Evolutionary conservation across 2,888 invertebrate species (phyloP).

Genomic region (Cephonodes hylas): DNA sequence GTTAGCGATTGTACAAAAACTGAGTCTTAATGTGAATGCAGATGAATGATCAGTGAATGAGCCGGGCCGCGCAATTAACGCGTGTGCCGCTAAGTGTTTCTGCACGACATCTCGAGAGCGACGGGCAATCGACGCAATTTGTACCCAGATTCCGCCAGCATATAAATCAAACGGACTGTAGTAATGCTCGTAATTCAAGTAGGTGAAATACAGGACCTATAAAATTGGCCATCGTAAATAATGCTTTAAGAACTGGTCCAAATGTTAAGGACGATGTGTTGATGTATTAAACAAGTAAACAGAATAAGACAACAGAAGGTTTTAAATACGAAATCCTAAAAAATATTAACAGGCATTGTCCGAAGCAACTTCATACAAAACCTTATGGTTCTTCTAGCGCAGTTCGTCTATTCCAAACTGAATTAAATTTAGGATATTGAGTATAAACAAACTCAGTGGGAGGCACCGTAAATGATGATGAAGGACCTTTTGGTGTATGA

Average conservation of each 20-base stretch:
- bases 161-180: constrained; percentile 11
- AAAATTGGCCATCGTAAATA: not conserved
- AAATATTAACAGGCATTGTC: no score
- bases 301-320: no score
- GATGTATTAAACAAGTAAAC: not conserved
- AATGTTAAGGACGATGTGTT: not conserved
- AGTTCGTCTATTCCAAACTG: no score
- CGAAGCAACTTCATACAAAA: no score
- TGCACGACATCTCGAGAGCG: constrained; percentile 25
- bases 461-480: no score
- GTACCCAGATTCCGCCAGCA: not conserved
- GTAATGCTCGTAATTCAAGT: not conserved
- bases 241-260: not conserved
- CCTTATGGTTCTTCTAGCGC: no score
- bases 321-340: no score
- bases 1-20: not conserved
- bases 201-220: not conserved
- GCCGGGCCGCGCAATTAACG: constrained; percentile 33
- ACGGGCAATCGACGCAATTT: constrained; percentile 15
- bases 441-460: no score
- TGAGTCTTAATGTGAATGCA: constrained; percentile 16
- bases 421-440: no score
- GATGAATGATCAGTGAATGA: constrained; percentile 28
- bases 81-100: constrained; percentile 19
- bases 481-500: not conserved